phyloP scores from a whole-genome alignment of 2,888 invertebrate species.

The Busseola fusca region DNA sequence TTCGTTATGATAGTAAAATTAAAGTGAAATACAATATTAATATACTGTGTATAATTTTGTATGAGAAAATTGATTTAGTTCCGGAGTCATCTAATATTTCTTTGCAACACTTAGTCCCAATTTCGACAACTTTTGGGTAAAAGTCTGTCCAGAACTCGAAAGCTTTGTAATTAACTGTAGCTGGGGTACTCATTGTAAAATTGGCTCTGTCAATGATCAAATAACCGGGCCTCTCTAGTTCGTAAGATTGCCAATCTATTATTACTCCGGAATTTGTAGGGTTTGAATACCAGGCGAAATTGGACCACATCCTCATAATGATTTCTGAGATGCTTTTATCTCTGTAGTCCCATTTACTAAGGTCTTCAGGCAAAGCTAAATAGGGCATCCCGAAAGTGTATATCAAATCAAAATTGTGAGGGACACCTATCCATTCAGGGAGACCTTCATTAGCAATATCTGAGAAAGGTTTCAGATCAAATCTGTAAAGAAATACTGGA shows the following conservation, averaged over 20 bases:
- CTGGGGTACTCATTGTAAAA: slow-evolving; percentile 92
- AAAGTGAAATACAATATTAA: slow-evolving; percentile 72
- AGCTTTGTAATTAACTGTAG: slow-evolving; percentile 92
- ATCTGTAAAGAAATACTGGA: slow-evolving; percentile 92
- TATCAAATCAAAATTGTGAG: slow-evolving; percentile 94
- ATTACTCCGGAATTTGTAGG: slow-evolving; percentile 92
- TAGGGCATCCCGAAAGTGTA: slow-evolving; percentile 95
- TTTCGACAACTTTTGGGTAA: slow-evolving; percentile 93
- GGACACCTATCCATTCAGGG: slow-evolving; percentile 94
- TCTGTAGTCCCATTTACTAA: slow-evolving; percentile 92
- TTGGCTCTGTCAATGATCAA: slow-evolving; percentile 92
- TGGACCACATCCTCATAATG: slow-evolving; percentile 94
- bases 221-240: slow-evolving; percentile 91
- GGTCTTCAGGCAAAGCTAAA: slow-evolving; percentile 89
- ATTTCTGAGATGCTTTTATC: slow-evolving; percentile 94
- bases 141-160: slow-evolving; percentile 96
- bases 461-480: slow-evolving; percentile 93
- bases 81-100: slow-evolving; percentile 84
- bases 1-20: slow-evolving; percentile 73
- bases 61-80: slow-evolving; percentile 67
- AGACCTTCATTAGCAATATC: slow-evolving; percentile 90
- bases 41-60: slow-evolving; percentile 70
- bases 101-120: slow-evolving; percentile 93
- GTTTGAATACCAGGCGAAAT: slow-evolving; percentile 93
- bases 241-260: slow-evolving; percentile 93